Evolutionary conservation across 2,797 vertebrate genomes (phyloP).

Genomic region (Galago senegalensis): DNA sequence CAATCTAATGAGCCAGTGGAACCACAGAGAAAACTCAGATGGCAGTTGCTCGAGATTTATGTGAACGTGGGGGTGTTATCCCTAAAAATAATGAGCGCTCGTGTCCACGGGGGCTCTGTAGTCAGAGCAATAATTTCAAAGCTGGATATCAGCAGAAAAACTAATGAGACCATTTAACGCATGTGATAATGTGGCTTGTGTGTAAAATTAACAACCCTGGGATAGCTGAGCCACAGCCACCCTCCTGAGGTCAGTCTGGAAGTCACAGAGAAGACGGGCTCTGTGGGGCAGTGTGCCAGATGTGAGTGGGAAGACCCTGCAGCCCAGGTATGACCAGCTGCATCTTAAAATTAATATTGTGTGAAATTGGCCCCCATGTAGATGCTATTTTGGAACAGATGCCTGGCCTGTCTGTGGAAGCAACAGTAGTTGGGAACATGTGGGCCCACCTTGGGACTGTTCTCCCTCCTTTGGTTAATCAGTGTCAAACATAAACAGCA

Average conservation of each 20-base stretch:
- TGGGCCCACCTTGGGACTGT: background rate
- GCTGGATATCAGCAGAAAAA: slow-evolving; percentile 75
- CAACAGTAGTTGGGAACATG: background rate
- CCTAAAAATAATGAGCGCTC: slow-evolving; percentile 60
- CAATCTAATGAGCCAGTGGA: background rate
- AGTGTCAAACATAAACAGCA: background rate
- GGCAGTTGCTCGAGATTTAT: slow-evolving; percentile 60
- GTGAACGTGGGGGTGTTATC: background rate
- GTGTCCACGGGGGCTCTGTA: background rate
- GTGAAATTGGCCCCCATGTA: slow-evolving; percentile 47
- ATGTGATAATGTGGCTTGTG: slow-evolving; percentile 54
- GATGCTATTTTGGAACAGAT: slow-evolving; percentile 10
- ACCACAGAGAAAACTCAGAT: background rate
- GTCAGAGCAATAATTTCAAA: slow-evolving; percentile 67
- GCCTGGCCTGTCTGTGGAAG: slow-evolving; percentile 17
- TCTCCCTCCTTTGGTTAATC: background rate
- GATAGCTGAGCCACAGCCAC: slow-evolving; percentile 54
- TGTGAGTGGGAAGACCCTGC: background rate
- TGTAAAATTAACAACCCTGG: slow-evolving; percentile 77
- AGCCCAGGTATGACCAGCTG: slow-evolving; percentile 54
- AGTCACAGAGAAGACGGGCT: slow-evolving; percentile 21
- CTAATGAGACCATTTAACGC: slow-evolving; percentile 69
- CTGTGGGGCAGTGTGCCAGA: slow-evolving; percentile 2
- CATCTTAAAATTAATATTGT: slow-evolving; percentile 69
- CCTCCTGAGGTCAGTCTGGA: slow-evolving; percentile 67